Evolutionary conservation across 1,140 invertebrate species (phyloP), one percentile per base, ranked within the genome.

Genomic region (Tribolium madens): DNA sequence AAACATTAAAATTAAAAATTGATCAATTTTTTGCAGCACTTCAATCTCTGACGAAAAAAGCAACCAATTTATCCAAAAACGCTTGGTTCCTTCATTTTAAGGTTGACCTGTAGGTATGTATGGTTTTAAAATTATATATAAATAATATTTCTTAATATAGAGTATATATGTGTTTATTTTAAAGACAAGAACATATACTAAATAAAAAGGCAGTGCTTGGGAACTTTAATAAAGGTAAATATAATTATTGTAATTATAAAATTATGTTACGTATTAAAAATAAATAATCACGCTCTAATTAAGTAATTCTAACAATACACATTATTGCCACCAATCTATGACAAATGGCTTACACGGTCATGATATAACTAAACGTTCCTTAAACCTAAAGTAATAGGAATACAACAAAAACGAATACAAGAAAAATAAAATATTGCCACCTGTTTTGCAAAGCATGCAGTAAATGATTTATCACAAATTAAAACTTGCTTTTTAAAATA

Each of bases 381-480:
- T 57, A 57, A 52, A 9, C 9, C 52, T 57, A 57, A 21, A 21
- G 1, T 42, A 42, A 57, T 57, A 57, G 52, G 52, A 57, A 57
- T 57, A 57, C 52, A 21, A 18, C 7, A 12, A 57, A 64, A 12
- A 13, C 5, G 3, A 64, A 64, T 14, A 64, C 26, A 7, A 18
- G 36, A 64, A 33, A 64, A 3, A 21, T 3, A 33, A 64, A 15
- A 64, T 33, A 57, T 64, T 64, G 57, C 57, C n/a, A n/a, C 36
- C 31, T n/a, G 10, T 33, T 18, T 31, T 64, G 52, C 52, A 64
- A 64, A 64, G 57, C 57, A 64, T 64, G 57, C 57, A 64, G 36
- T 64, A 64, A 64, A 14, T 64, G 10, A 57, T 64, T 60, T 64
- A 64, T 64, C 57, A 64, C 57, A 64, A 64, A 64, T 14, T 64